Conservation (phyloP, 2,113 vertebrate species). For the Carassius carassius region DNA sequence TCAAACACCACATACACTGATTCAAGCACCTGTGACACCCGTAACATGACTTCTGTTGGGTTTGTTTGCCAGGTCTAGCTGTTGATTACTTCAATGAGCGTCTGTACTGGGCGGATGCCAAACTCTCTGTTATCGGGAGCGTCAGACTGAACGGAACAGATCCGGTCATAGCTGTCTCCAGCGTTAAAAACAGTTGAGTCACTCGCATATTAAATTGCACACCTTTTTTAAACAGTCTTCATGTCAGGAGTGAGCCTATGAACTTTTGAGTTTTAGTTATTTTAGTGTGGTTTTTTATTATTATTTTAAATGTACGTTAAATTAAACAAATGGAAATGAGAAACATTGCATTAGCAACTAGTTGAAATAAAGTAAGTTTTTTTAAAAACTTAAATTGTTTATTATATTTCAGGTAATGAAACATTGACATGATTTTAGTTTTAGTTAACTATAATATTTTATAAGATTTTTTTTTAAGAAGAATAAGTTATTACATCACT, state of each 20-base stretch:
- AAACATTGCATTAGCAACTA: too few species aligned
- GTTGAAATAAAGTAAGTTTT: too few species aligned
- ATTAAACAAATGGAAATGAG: too few species aligned
- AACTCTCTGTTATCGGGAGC: constrained; percentile 92
- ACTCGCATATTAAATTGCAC: background rate
- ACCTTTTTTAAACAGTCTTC: too few species aligned
- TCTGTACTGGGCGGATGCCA: constrained; percentile 95
- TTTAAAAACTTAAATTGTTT: too few species aligned
- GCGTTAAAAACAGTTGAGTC: constrained; percentile 83
- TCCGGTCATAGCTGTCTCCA: constrained; percentile 83
- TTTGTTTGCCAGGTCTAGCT: constrained; percentile 81
- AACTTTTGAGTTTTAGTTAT: too few species aligned
- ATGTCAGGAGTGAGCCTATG: too few species aligned
- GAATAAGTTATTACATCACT: background rate
- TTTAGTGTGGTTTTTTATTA: too few species aligned
- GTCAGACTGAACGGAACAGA: constrained; percentile 91
- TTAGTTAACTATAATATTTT: too few species aligned
- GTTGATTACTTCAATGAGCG: constrained; percentile 96
- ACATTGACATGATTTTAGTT: background rate
- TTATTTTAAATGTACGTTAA: too few species aligned
- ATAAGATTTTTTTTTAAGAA: background rate
- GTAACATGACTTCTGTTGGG: background rate
- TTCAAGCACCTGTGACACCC: background rate
- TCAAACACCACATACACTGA: background rate
- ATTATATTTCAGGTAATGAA: background rate